These are phyloP conservation scores for Watsonalla binaria DNA, from an alignment of 2,888 invertebrate species.

Conservation along the genomic window DNA sequence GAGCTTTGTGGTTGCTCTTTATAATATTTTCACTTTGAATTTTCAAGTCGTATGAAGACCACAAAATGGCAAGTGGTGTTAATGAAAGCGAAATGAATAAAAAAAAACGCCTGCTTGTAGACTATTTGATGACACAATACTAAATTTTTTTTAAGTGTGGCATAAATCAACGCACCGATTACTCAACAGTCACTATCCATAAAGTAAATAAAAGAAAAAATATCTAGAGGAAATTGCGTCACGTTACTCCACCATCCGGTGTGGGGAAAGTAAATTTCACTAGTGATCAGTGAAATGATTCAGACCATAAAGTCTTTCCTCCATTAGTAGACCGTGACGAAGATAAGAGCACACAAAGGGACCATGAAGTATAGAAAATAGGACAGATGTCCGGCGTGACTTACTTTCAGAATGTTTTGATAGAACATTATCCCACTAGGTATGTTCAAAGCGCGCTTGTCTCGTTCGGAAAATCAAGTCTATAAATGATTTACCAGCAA, in stretches of 20 bases:
- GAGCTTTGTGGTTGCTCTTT: slow-evolving; percentile 27
- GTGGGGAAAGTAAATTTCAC: slow-evolving; percentile 16
- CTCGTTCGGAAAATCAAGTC: too few species aligned
- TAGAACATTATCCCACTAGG: background rate
- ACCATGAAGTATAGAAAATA: background rate
- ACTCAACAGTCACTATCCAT: slow-evolving; percentile 15
- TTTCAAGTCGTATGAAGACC: slow-evolving; percentile 4
- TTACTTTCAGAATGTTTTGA: background rate
- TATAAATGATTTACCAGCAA: too few species aligned
- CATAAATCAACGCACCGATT: background rate
- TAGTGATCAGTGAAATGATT: slow-evolving; percentile 7
- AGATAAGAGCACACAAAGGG: slow-evolving; percentile 2
- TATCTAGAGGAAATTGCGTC: slow-evolving; percentile 28
- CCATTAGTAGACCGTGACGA: slow-evolving; percentile 36
- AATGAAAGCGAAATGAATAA: too few species aligned
- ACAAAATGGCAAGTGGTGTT: background rate
- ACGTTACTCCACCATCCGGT: slow-evolving; percentile 23
- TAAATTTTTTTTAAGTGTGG: background rate
- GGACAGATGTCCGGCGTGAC: background rate
- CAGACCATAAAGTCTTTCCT: slow-evolving; percentile 12
- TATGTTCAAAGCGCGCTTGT: background rate
- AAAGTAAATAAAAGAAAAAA: slow-evolving; percentile 23
- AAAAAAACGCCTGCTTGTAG: too few species aligned
- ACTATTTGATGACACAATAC: too few species aligned
- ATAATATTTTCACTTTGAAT: slow-evolving; percentile 23